Base-by-base conservation (phyloP, 2,888 invertebrate genomes). In the Thera britannica region DNA sequence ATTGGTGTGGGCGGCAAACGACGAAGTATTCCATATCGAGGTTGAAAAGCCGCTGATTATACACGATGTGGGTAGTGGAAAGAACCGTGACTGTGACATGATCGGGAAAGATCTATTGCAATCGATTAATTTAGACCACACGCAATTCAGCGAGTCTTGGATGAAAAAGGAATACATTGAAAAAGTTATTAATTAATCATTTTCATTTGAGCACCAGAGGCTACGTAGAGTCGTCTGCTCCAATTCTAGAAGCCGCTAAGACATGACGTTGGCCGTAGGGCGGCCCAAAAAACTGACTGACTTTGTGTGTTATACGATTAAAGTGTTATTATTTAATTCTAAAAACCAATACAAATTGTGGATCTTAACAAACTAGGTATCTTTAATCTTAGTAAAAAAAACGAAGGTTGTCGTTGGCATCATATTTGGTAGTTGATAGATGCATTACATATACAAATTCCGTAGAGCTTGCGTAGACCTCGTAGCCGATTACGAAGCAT, bases 161-260 rank as follows among this genome's bases (percentile, higher is more conserved):
- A 75, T 92, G 83, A 90, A 88, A 75, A 92, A 87, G 71, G 90
- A 91, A 62, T 89, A 87, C 69, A 82, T 90, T 54, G 78, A 83
- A 52, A 91, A 88, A 88, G 92, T 92, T 61, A 52, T 52, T 8
- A 34, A 8, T 2, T n/a, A 12, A 5, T 38, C 6, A 9, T 46
- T 46, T 9, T 44, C 7, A 44, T 44, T 44, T 44, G 6, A 44
- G 8, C 3, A 38, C 38, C 23, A 23, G 23, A 23, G 23, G 23
- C 23, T 23, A 23, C 23, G 23, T 23, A 23, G 23, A 23, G 23
- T 23, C 23, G 23, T 23, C 23, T 23, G 23, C 38, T 38, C 5
- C 38, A 4, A 4, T 38, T 38, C 38, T 38, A 38, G 38, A 5
- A 44, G 7, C 7, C 7, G 44, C 44, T 44, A 44, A 38, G 38